Evolutionary conservation across 2,888 invertebrate species (phyloP).

Genomic region (Xylophagus ater): DNA sequence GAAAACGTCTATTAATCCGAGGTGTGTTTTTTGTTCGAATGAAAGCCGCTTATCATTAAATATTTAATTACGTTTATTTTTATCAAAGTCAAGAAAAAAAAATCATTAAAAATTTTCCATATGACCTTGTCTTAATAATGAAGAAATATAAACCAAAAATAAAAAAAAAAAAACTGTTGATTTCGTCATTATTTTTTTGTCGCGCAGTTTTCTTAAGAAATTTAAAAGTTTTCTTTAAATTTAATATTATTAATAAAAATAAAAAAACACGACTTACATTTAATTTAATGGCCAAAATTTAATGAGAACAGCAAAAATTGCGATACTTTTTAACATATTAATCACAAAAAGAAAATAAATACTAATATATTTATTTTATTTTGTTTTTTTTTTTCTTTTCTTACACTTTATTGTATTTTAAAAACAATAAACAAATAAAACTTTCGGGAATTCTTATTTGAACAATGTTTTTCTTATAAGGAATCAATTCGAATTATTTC

Average conservation of each 20-base stretch:
- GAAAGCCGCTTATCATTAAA: too few relatives aligned
- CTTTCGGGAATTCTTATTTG: neutral
- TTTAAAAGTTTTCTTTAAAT: neutral
- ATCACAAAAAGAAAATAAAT: neutral
- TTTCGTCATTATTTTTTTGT: too few relatives aligned
- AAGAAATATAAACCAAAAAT: neutral
- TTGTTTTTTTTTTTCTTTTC: too few relatives aligned
- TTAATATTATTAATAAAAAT: neutral
- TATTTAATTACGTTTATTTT: too few relatives aligned
- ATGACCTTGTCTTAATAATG: too few relatives aligned
- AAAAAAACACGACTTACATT: slow-evolving; percentile 6
- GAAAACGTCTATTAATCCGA: too few relatives aligned
- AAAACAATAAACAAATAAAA: neutral
- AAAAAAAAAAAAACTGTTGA: neutral
- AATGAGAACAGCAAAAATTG: slow-evolving; percentile 9
- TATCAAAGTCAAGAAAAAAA: too few relatives aligned
- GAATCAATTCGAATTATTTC: neutral
- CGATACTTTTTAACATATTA: slow-evolving; percentile 11
- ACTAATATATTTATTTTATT: too few relatives aligned
- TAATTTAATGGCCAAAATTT: slow-evolving; percentile 12
- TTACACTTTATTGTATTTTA: too few relatives aligned
- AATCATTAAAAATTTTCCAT: too few relatives aligned
- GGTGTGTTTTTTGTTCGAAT: too few relatives aligned
- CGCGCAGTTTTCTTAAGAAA: too few relatives aligned
- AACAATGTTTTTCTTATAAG: neutral